Percentiles rank a stretch among this genome's conserved stretches.
These are phyloP conservation scores for Lasioglossum malachurum DNA, from an alignment of 2,888 invertebrate species.

Conservation along the genomic window DNA sequence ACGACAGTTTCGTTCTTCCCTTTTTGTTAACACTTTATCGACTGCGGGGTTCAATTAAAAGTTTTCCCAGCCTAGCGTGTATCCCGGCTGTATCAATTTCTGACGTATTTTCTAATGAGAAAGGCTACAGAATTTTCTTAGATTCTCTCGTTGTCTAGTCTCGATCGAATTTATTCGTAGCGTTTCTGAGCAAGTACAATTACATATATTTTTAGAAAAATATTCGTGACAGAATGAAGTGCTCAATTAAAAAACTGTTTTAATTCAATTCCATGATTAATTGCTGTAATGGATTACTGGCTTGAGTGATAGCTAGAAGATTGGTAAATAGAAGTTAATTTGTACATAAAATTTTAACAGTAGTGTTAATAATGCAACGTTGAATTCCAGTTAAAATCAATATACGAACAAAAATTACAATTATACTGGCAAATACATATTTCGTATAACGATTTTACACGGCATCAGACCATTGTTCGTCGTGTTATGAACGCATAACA, in stretches of 20 bases:
- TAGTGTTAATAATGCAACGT: background rate
- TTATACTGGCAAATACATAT: background rate
- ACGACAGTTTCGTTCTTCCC: background rate
- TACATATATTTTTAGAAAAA: background rate
- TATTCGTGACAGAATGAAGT: background rate
- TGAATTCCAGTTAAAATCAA: background rate
- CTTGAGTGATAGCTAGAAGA: background rate
- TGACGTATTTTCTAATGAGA: background rate
- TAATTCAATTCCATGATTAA: background rate
- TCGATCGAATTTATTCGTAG: background rate
- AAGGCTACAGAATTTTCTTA: background rate
- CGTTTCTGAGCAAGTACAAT: background rate
- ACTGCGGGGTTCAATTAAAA: background rate
- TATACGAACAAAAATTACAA: background rate
- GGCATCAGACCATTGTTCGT: background rate
- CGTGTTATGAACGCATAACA: background rate
- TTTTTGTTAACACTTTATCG: constrained; percentile 18
- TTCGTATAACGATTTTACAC: background rate
- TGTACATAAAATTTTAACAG: background rate
- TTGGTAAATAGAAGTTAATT: background rate
- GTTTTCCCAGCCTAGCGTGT: background rate
- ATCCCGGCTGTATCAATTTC: background rate
- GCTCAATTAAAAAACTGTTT: background rate
- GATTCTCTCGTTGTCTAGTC: background rate
- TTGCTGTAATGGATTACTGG: background rate